phyloP scores from a whole-genome alignment of 2,797 vertebrate species.

The Bufotes viridis region DNA sequence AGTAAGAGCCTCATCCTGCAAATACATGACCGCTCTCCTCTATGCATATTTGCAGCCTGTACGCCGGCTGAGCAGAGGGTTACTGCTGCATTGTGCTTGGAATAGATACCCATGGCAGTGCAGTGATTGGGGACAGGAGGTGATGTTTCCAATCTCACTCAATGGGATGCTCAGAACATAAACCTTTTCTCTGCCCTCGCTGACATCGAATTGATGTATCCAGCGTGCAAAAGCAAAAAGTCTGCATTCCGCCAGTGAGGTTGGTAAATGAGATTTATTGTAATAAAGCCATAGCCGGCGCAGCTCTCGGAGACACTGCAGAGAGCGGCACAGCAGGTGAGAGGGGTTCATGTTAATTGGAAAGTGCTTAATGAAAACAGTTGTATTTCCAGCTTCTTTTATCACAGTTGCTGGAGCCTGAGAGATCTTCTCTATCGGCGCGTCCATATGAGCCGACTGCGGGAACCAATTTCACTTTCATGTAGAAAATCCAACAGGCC shows the following conservation, averaged over 20 bases:
- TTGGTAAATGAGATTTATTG: constrained; percentile 55
- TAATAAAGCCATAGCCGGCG: constrained; percentile 38
- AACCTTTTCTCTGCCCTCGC: constrained; percentile 18
- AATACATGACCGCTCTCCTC: no score
- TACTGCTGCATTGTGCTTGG: not conserved
- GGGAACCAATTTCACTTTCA: constrained; percentile 20
- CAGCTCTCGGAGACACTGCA: constrained; percentile 22
- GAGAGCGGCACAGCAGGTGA: constrained; percentile 48
- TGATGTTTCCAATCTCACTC: constrained; percentile 38
- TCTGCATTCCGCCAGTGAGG: constrained; percentile 1
- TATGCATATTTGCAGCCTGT: not conserved
- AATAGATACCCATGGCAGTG: constrained; percentile 7
- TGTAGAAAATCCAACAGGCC: constrained; percentile 11
- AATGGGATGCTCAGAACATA: constrained; percentile 24
- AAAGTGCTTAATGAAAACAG: constrained; percentile 56
- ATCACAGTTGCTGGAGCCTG: constrained; percentile 29
- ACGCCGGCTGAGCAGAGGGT: not conserved
- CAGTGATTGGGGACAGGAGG: constrained; percentile 23
- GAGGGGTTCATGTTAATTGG: constrained; percentile 47
- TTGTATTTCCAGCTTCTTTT: constrained; percentile 44
- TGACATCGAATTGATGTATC: constrained; percentile 28
- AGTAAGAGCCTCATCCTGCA: not conserved
- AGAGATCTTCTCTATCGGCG: not conserved
- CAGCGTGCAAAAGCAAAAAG: not conserved
- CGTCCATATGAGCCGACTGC: constrained; percentile 21